phyloP scores from a whole-genome alignment of 2,797 vertebrate genomes.

The Oophaga sylvatica region DNA sequence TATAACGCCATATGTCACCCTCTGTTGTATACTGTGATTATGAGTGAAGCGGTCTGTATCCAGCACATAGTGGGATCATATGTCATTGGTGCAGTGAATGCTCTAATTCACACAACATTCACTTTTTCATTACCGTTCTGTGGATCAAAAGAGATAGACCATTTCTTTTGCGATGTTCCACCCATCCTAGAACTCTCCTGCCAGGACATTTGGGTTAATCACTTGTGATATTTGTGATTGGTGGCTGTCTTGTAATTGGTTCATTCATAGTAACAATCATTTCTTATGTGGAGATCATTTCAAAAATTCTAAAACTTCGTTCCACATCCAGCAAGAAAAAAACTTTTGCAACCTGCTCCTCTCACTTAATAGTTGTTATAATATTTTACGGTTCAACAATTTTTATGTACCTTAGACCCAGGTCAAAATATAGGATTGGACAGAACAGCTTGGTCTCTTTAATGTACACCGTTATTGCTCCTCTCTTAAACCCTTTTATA shows the following conservation, averaged over 20 bases:
- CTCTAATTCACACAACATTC: conserved; percentile 63
- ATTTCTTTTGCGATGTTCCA: conserved; percentile 68
- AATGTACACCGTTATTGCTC: neutral
- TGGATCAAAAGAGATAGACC: conserved; percentile 16
- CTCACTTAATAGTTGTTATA: conserved; percentile 60
- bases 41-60: conserved; percentile 54
- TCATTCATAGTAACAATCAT: conserved; percentile 45
- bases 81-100: conserved; percentile 55
- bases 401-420: conserved; percentile 58
- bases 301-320: conserved; percentile 51
- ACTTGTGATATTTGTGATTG: conserved; percentile 53
- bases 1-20: conserved; percentile 58
- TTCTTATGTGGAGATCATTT: conserved; percentile 62
- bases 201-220: neutral
- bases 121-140: conserved; percentile 43
- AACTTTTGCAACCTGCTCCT: conserved; percentile 65
- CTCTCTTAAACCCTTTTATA: neutral
- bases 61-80: conserved; percentile 53
- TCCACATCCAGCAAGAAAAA: conserved; percentile 55
- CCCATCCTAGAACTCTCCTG: conserved; percentile 54
- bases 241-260: neutral
- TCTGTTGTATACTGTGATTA: conserved; percentile 58
- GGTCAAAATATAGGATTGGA: neutral
- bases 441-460: conserved; percentile 55
- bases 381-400: conserved; percentile 59